Percentiles rank a stretch among this genome's conserved stretches.
Evolutionary conservation across 2,797 vertebrate species (phyloP).

Genomic region (Sebastes hubbsi): DNA sequence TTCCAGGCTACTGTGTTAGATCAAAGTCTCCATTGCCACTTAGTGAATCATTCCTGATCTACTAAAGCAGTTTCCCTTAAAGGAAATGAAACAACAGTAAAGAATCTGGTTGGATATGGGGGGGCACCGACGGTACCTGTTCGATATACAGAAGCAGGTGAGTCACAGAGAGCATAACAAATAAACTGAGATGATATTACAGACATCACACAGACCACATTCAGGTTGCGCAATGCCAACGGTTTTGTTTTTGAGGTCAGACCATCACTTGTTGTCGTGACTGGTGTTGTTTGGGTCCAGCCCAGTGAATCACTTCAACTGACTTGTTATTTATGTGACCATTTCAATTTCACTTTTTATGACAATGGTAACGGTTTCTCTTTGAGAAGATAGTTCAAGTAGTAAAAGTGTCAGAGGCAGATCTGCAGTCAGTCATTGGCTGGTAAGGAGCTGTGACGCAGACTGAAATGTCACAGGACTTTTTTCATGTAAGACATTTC

Average conservation of each 20-base stretch:
- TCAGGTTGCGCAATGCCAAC: constrained; percentile 16
- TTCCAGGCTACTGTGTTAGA: background rate
- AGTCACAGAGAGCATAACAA: constrained; percentile 49
- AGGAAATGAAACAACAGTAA: constrained; percentile 43
- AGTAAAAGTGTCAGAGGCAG: background rate
- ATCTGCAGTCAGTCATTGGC: background rate
- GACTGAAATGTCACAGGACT: background rate
- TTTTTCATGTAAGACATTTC: background rate
- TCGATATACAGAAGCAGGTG: constrained; percentile 23
- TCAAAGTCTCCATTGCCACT: background rate
- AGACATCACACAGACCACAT: constrained; percentile 23
- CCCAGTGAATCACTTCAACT: background rate
- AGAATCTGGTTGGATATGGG: background rate
- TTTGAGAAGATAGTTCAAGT: background rate
- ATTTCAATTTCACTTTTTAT: constrained; percentile 15
- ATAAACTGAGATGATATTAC: constrained; percentile 16
- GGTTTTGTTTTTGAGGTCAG: constrained; percentile 27
- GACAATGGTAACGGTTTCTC: background rate
- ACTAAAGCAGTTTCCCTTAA: background rate
- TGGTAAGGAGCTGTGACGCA: background rate
- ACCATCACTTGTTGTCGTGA: background rate
- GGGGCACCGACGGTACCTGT: constrained; percentile 13
- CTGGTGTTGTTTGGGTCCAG: constrained; percentile 3
- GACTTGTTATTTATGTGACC: background rate
- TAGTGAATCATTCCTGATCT: constrained; percentile 15